A percentile compares a stretch with the other conserved stretches of the same genome.
Conservation (phyloP, 2,888 invertebrate species). For the Allacma fusca region DNA sequence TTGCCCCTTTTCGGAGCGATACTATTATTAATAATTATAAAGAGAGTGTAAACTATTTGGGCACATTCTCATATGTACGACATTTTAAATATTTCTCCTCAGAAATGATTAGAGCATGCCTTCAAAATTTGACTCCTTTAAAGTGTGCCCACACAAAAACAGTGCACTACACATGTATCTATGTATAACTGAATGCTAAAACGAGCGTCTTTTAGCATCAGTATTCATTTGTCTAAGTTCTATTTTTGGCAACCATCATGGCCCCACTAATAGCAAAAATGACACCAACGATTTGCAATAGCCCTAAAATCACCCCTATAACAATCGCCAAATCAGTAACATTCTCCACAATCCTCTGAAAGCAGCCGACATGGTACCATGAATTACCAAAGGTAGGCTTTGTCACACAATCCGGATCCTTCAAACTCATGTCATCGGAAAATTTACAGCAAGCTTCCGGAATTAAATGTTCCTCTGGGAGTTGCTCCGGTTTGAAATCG, state of each 20-base stretch:
- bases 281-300: slow-evolving; percentile 43
- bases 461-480: neutral
- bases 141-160: no score
- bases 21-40: no score
- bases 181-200: no score
- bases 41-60: no score
- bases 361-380: slow-evolving; percentile 18
- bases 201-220: no score
- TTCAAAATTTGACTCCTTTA: no score
- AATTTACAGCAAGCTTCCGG: slow-evolving; percentile 41
- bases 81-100: no score
- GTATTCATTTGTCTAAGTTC: no score
- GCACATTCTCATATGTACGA: no score
- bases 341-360: slow-evolving; percentile 27
- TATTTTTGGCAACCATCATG: neutral
- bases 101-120: no score
- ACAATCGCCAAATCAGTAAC: slow-evolving; percentile 28
- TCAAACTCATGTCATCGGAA: neutral
- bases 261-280: slow-evolving; percentile 28
- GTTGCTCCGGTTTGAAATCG: slow-evolving; percentile 35
- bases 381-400: slow-evolving; percentile 36
- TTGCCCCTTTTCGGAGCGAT: no score
- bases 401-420: slow-evolving; percentile 11
- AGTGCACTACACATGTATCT: no score
- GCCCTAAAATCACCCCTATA: slow-evolving; percentile 15